Evolutionary conservation across 37 sponge, comb jelly and placozoan species (phyloP), one percentile per base, ranked within the genome.

Genomic region (Halichondria panicea): DNA sequence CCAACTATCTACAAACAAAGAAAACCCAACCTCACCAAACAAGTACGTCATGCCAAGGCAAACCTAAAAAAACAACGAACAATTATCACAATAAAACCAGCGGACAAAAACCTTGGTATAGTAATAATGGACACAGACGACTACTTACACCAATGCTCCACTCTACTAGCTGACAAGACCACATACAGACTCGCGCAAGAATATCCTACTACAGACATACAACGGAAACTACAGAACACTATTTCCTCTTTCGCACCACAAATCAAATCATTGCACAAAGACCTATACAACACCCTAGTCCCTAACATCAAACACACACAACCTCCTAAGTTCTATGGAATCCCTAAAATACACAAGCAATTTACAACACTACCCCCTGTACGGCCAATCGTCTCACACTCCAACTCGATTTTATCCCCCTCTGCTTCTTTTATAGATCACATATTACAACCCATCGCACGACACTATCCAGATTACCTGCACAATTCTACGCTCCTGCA

Each of bases 131-230:
- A 70, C 71, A 44, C 71, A 46, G 52, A 43, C 46, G 71, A 70
- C 53, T 45, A 70, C 52, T 4, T 70, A 4, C 48, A 45, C 6
- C 71, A 70, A 22, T 70, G 71, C n/a, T 7, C 46, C 13, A 15
- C 13, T 34, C 42, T n/a, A 8, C 72, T 36, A 15, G 9, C 53
- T 9, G 8, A 53, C 34, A 53, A 8, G 8, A 42, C 45, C 4
- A 70, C 53, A 44, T 72, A 63, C 42, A 5, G 33, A 69, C 57
- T 81, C 2, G 81, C 85, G 1, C 66, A 77, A 33, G 77, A 80
- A 6, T 79, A 82, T 24, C 84, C 90, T 31, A 8, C 80, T 0
- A 80, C 84, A 32, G 86, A 90, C 38, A 65, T 63, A 41, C 81
- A 73, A 74, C 72, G 42, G 42, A 35, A 25, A 2, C 33, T 56